Base-by-base conservation (phyloP, 2,113 vertebrate species). In the Penelope pileata region DNA sequence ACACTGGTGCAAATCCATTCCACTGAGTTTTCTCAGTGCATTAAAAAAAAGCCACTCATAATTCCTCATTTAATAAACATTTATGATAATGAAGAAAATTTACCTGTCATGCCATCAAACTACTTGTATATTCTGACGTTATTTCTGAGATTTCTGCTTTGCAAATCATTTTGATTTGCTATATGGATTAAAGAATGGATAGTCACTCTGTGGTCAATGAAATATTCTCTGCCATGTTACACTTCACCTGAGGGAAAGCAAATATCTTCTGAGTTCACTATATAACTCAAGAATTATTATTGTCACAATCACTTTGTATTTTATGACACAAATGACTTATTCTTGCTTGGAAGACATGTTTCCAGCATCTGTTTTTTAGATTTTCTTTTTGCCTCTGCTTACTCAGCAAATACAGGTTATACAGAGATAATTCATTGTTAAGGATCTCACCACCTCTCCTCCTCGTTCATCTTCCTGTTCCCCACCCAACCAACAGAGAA, bases 81-180 rank as follows among this genome's bases (percentile, higher is more conserved):
- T 67, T 83, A 88, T 81, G 7, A 32, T 84, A 72, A 89, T 43
- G 19, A 87, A 95, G 47, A 79, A 75, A 87, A 87, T 87, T 79
- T 56, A 43, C 29, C 11, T 89, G 34, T 54, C 43, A 69, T 56
- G 27, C 19, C 36, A 59, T 59, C 27, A 60, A 81, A 72, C 23
- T 30, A 16, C 4, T 4, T 42, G 5, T 60, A 3, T 84, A 75
- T 89, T 89, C 87, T 87, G 62, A 62, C 12, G 21, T 74, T 80
- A 48, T 74, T 83, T 92, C 74, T 75, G 76, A 90, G 63, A 63
- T 62, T 42, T 47, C 34, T 70, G 47, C 16, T 56, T 92, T 77
- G 22, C 6, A 77, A 7, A 64, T 82, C 56, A 14, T 9, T 42
- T 93, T 59, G 26, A 56, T 72, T 75, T 81, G 12, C 12, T 51